These are phyloP conservation scores for Amniataba percoides DNA, from an alignment of 2,797 vertebrate genomes.

Conservation along the genomic window DNA sequence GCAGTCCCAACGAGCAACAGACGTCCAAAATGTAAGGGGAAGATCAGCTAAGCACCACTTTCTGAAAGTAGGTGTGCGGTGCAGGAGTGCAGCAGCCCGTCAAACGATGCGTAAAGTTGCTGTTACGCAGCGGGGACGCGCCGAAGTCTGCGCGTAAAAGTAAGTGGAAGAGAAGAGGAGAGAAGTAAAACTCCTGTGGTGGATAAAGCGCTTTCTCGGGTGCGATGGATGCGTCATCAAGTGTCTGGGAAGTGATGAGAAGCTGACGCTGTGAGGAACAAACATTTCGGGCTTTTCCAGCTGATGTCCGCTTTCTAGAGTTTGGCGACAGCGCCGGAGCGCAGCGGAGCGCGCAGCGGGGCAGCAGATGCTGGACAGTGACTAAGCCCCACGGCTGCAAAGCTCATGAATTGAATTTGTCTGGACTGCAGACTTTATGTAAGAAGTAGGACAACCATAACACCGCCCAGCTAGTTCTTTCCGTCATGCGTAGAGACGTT, in stretches of 20 bases:
- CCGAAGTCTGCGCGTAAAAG: conserved; percentile 64
- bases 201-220: conserved; percentile 16
- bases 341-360: conserved; percentile 77
- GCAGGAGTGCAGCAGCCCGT: background rate
- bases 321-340: conserved; percentile 70
- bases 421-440: conserved; percentile 64
- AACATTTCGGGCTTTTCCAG: background rate
- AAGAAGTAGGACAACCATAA: conserved; percentile 69
- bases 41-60: conserved; percentile 50
- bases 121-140: conserved; percentile 23
- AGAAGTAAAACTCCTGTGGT: conserved; percentile 34
- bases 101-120: conserved; percentile 45
- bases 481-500: conserved; percentile 37
- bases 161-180: conserved; percentile 14
- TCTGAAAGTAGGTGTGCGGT: conserved; percentile 66
- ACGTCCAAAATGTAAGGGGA: conserved; percentile 74
- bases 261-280: conserved; percentile 30
- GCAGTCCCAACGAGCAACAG: conserved; percentile 42
- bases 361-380: conserved; percentile 81
- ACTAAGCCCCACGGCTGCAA: conserved; percentile 52
- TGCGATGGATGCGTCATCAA: conserved; percentile 58
- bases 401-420: conserved; percentile 61
- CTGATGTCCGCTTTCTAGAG: conserved; percentile 29
- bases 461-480: conserved; percentile 46
- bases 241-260: conserved; percentile 4